phyloP scores from a whole-genome alignment of 1,140 invertebrate species.

The Bombus confusus region DNA sequence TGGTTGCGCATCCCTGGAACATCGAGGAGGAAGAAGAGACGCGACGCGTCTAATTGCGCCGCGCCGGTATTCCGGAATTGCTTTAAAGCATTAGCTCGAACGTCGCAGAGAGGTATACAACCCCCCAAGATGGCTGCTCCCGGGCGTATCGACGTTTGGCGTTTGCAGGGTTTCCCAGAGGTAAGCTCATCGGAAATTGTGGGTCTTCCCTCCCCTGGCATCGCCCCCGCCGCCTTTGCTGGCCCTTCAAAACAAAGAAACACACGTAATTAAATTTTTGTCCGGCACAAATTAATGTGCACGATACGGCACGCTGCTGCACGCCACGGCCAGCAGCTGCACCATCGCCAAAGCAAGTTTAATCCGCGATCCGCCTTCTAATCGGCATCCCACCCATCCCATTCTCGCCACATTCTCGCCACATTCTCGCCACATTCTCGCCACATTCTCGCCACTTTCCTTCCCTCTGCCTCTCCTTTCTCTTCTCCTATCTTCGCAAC shows the following conservation, averaged over 20 bases:
- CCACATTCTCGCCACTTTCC: not conserved
- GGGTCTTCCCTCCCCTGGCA: constrained; percentile 81
- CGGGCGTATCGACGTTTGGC: constrained; percentile 82
- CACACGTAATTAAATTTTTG: constrained; percentile 80
- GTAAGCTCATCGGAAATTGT: constrained; percentile 83
- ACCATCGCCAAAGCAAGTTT: constrained; percentile 23
- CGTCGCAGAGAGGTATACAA: constrained; percentile 74
- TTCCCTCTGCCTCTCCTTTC: not conserved
- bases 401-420: not conserved
- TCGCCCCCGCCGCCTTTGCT: constrained; percentile 68
- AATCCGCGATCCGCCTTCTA: constrained; percentile 37
- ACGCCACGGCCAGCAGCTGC: constrained; percentile 19
- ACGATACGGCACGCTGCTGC: constrained; percentile 6
- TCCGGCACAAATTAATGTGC: constrained; percentile 64
- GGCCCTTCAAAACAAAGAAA: constrained; percentile 80
- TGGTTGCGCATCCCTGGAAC: not conserved
- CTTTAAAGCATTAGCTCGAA: constrained; percentile 73
- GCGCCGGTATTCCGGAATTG: constrained; percentile 67
- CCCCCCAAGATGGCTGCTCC: constrained; percentile 80
- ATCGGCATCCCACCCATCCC: not conserved
- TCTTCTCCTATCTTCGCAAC: no score
- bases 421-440: no score
- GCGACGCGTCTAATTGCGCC: constrained; percentile 42
- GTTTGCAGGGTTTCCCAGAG: constrained; percentile 80
- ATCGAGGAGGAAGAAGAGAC: not conserved